Percentiles rank a stretch among this genome's conserved stretches.
These are phyloP conservation scores for Synergus umbraculus DNA, from an alignment of 2,888 invertebrate species.

Conservation along the genomic window DNA sequence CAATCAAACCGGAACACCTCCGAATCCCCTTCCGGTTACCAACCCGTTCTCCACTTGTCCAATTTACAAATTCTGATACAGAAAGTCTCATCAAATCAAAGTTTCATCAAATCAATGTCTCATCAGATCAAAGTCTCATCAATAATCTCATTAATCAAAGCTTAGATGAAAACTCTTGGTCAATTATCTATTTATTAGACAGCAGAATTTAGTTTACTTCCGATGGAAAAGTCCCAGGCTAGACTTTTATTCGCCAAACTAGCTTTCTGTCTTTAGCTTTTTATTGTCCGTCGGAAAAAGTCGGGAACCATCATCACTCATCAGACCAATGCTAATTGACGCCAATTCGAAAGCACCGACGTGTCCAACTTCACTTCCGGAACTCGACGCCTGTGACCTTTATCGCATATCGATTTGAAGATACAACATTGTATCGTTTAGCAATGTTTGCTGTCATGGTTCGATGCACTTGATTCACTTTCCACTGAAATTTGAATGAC, in stretches of 20 bases:
- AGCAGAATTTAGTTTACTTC: not conserved
- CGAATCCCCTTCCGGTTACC: slow-evolving; percentile 41
- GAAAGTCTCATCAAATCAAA: too few relatives aligned
- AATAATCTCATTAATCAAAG: not conserved
- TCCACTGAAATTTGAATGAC: too few relatives aligned
- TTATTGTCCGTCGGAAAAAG: slow-evolving; percentile 9
- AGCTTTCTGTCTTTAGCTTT: not conserved
- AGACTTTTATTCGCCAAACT: not conserved
- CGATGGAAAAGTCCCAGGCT: not conserved
- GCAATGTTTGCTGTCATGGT: slow-evolving; percentile 1
- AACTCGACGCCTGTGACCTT: slow-evolving; percentile 10
- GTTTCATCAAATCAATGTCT: too few relatives aligned
- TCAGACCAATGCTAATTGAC: slow-evolving; percentile 20
- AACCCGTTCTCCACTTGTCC: slow-evolving; percentile 17
- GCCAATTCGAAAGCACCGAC: slow-evolving; percentile 27
- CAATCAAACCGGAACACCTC: slow-evolving; percentile 56
- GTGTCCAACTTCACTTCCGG: slow-evolving; percentile 39
- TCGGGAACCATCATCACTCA: not conserved
- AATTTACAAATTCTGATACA: not conserved
- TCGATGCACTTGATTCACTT: not conserved
- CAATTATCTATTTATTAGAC: too few relatives aligned
- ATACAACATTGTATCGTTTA: slow-evolving; percentile 6
- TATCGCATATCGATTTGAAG: slow-evolving; percentile 10
- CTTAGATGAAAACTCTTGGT: not conserved
- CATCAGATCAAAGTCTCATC: too few relatives aligned